Percentiles rank a stretch among this genome's conserved stretches.
These are phyloP conservation scores for Trematomus loennbergii DNA, from an alignment of 2,113 vertebrate genomes.

Conservation along the genomic window DNA sequence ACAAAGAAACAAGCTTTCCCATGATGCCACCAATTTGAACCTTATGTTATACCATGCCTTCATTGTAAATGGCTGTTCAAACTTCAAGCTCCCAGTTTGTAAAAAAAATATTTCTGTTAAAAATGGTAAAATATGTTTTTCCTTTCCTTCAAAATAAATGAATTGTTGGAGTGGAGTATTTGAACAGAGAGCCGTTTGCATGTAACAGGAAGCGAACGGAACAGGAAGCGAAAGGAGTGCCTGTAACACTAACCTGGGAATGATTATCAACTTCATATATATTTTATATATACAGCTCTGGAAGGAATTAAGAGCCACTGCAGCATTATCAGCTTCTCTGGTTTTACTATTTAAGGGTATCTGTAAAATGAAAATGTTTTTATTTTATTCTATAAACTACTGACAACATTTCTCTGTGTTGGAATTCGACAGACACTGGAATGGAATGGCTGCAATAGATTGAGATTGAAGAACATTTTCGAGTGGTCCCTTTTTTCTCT, in stretches of 20 bases:
- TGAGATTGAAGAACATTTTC: too few species aligned
- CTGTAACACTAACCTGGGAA: slow-evolving; percentile 94
- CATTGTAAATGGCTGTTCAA: not conserved
- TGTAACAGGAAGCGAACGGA: slow-evolving; percentile 89
- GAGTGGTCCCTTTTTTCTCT: slow-evolving; percentile 85
- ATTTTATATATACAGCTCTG: slow-evolving; percentile 51
- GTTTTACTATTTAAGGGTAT: too few species aligned
- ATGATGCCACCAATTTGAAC: not conserved
- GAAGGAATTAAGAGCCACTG: too few species aligned
- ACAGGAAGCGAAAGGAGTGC: slow-evolving; percentile 91
- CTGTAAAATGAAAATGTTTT: too few species aligned
- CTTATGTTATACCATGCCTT: not conserved
- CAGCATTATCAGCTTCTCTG: too few species aligned
- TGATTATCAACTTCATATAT: slow-evolving; percentile 93
- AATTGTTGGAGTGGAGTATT: slow-evolving; percentile 80
- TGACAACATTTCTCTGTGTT: too few species aligned
- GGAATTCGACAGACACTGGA: too few species aligned
- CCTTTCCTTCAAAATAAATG: not conserved
- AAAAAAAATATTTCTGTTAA: not conserved
- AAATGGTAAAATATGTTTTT: not conserved
- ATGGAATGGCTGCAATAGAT: too few species aligned
- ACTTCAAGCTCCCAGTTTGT: not conserved
- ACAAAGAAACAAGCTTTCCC: not conserved
- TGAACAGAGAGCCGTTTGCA: slow-evolving; percentile 93
- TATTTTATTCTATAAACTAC: too few species aligned